Evolutionary conservation across 2,113 vertebrate genomes (phyloP).

Genomic region (Cyprinodon tularosa): DNA sequence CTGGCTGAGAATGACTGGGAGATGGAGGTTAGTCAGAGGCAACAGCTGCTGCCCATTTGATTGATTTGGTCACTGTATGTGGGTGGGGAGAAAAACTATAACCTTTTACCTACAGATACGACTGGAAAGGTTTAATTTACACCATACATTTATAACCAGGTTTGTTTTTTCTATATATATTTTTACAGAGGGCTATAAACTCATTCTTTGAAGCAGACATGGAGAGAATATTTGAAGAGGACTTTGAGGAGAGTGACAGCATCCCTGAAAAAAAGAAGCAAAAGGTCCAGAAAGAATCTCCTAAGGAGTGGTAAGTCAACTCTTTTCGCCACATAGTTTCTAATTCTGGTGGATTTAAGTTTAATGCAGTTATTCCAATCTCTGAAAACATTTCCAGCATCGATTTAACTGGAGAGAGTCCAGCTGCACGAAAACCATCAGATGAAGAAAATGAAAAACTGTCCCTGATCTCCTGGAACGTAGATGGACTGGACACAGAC

Average conservation of each 20-base stretch:
- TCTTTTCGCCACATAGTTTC: neutral
- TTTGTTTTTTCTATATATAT: neutral
- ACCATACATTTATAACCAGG: neutral
- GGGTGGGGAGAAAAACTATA: neutral
- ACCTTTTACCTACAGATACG: neutral
- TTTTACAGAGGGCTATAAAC: slow-evolving; percentile 75
- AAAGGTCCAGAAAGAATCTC: slow-evolving; percentile 36
- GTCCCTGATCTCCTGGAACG: slow-evolving; percentile 91
- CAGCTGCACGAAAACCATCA: slow-evolving; percentile 37
- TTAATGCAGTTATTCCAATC: neutral
- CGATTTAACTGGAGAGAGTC: slow-evolving; percentile 86
- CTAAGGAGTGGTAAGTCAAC: slow-evolving; percentile 43
- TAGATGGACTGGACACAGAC: slow-evolving; percentile 88
- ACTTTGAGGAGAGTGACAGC: slow-evolving; percentile 37
- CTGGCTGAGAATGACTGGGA: slow-evolving; percentile 86
- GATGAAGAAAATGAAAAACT: slow-evolving; percentile 79
- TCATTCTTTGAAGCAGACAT: slow-evolving; percentile 81
- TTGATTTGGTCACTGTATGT: neutral
- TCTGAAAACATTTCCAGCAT: slow-evolving; percentile 79
- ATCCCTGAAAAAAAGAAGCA: slow-evolving; percentile 52
- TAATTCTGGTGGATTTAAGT: too few relatives aligned
- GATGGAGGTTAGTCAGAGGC: slow-evolving; percentile 79
- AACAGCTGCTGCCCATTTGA: neutral
- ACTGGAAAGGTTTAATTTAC: neutral
- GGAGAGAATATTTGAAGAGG: slow-evolving; percentile 75